phyloP scores from a whole-genome alignment of 2,113 vertebrate genomes.

The Probosciger aterrimus region DNA sequence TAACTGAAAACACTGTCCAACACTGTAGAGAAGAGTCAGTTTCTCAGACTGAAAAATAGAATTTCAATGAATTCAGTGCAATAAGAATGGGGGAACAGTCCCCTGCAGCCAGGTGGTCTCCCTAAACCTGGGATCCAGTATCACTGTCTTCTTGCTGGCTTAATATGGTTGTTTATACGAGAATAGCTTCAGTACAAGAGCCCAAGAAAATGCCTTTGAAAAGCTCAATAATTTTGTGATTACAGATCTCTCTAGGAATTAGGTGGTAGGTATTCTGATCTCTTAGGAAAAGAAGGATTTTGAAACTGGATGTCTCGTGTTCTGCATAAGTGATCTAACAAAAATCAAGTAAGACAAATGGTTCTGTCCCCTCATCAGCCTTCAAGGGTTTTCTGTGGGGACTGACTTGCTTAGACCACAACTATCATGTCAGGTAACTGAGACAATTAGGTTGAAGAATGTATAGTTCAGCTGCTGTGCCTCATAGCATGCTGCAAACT shows the following conservation, averaged over 20 bases:
- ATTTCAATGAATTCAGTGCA: neutral
- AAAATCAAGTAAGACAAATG: neutral
- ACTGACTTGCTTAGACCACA: neutral
- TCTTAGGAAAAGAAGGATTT: neutral
- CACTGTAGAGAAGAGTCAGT: neutral
- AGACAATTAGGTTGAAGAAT: neutral
- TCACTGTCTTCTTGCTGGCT: neutral
- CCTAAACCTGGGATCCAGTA: neutral
- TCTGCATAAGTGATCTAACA: neutral
- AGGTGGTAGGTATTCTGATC: neutral
- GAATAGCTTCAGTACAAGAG: neutral
- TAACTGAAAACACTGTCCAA: accelerated
- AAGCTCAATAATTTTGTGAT: neutral
- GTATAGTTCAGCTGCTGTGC: neutral
- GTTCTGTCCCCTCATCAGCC: neutral
- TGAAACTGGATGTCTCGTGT: neutral
- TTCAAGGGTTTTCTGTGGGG: neutral
- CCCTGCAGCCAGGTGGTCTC: neutral
- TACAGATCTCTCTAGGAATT: neutral
- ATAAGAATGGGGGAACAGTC: neutral
- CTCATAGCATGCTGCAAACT: neutral
- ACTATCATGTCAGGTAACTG: neutral
- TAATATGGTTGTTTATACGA: neutral
- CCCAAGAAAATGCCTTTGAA: neutral
- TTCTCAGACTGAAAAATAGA: neutral